phyloP scores from a whole-genome alignment of 2,113 vertebrate species.

The Cynocephalus volans region DNA sequence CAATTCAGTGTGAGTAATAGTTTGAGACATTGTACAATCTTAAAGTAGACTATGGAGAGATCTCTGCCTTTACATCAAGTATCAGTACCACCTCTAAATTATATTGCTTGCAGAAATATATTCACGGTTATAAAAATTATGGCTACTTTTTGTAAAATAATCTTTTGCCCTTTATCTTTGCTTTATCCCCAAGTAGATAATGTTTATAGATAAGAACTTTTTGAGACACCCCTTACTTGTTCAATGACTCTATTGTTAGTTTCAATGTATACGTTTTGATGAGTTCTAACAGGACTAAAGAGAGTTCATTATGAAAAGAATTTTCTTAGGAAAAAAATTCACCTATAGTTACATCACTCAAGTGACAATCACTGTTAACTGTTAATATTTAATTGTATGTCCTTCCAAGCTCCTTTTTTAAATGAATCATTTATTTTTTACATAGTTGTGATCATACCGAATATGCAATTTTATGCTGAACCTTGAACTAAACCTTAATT shows the following conservation, averaged over 20 bases:
- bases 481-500: not conserved
- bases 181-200: not conserved
- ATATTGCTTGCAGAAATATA: not conserved
- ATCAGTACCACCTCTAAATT: too few relatives aligned
- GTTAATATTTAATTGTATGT: not conserved
- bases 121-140: not conserved
- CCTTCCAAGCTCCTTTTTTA: not conserved
- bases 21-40: not conserved
- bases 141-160: not conserved
- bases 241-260: not conserved
- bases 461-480: not conserved
- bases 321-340: not conserved
- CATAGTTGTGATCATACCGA: not conserved
- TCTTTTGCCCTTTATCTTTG: not conserved
- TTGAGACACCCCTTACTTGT: not conserved
- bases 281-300: not conserved
- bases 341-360: not conserved
- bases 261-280: not conserved
- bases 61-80: not conserved
- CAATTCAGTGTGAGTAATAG: not conserved
- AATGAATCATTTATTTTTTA: not conserved
- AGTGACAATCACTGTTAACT: not conserved
- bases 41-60: not conserved
- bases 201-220: constrained; percentile 21
- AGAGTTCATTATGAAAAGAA: constrained; percentile 8